A percentile compares a stretch with the other conserved stretches of the same genome.
phyloP scores from a whole-genome alignment of 1,140 invertebrate genomes.

The Danaus plexippus region DNA sequence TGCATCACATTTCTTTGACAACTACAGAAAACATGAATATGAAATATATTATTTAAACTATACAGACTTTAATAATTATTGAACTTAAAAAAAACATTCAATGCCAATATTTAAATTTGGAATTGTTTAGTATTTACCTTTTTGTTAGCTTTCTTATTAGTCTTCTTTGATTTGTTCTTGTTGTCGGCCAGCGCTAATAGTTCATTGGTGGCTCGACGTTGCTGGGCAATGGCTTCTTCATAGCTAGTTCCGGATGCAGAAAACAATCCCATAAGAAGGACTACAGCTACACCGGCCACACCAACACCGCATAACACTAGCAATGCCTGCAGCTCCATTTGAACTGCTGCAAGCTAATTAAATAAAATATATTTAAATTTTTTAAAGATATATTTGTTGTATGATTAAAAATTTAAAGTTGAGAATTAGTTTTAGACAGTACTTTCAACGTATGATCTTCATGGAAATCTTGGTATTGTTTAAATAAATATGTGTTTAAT shows the following conservation, averaged over 20 bases:
- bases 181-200: slow-evolving; percentile 54
- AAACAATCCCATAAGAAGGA: slow-evolving; percentile 59
- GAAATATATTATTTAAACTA: too few species aligned
- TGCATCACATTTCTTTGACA: too few species aligned
- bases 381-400: too few species aligned
- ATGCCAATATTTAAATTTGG: not conserved
- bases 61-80: too few species aligned
- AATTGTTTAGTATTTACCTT: slow-evolving; percentile 33
- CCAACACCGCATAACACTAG: slow-evolving; percentile 56
- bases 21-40: too few species aligned
- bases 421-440: too few species aligned
- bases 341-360: slow-evolving; percentile 32
- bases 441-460: too few species aligned
- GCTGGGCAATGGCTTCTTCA: slow-evolving; percentile 63
- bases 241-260: slow-evolving; percentile 59
- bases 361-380: too few species aligned
- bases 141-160: slow-evolving; percentile 57
- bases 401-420: too few species aligned
- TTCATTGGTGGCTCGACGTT: slow-evolving; percentile 58
- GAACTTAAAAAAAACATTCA: not conserved
- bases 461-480: too few species aligned
- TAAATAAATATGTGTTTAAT: too few species aligned
- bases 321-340: slow-evolving; percentile 64
- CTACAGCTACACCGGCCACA: slow-evolving; percentile 53
- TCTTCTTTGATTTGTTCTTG: slow-evolving; percentile 58